Evolutionary conservation across 1,140 invertebrate species (phyloP).

Genomic region (Drosophila ironensis): DNA sequence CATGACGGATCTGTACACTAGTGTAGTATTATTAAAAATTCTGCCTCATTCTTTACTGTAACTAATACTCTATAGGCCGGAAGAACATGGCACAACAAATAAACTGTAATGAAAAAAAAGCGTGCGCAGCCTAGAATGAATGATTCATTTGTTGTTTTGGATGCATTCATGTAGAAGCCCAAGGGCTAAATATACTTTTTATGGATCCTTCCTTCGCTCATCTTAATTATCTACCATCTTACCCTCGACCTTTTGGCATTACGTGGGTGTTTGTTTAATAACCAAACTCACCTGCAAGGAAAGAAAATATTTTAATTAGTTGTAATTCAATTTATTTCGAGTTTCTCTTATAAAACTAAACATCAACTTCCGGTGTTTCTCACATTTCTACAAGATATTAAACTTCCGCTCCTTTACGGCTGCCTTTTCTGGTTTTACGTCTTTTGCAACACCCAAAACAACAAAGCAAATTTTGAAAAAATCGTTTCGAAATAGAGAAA

Average conservation of each 20-base stretch:
- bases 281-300: slow-evolving; percentile 34
- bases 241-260: not conserved
- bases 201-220: not conserved
- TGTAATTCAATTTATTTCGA: slow-evolving; percentile 6
- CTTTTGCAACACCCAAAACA: slow-evolving; percentile 58
- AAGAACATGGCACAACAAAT: too few species aligned
- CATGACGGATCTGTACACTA: too few species aligned
- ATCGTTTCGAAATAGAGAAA: slow-evolving; percentile 58
- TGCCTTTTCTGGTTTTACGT: slow-evolving; percentile 40
- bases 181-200: too few species aligned
- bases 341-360: slow-evolving; percentile 16
- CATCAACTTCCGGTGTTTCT: slow-evolving; percentile 22
- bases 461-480: too few species aligned
- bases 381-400: slow-evolving; percentile 14
- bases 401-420: slow-evolving; percentile 26
- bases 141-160: too few species aligned
- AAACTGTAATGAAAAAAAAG: too few species aligned
- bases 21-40: too few species aligned
- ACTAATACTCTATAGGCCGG: too few species aligned
- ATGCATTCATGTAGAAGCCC: too few species aligned
- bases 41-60: too few species aligned
- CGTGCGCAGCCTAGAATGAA: too few species aligned
- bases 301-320: slow-evolving; percentile 14
- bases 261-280: not conserved
- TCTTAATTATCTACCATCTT: slow-evolving; percentile 1